Evolutionary conservation across 30 jellyfish, hydroid and myxozoan genomes (phyloP), one percentile per base, ranked within the genome.

Genomic region (Clytia hemisphaerica): DNA sequence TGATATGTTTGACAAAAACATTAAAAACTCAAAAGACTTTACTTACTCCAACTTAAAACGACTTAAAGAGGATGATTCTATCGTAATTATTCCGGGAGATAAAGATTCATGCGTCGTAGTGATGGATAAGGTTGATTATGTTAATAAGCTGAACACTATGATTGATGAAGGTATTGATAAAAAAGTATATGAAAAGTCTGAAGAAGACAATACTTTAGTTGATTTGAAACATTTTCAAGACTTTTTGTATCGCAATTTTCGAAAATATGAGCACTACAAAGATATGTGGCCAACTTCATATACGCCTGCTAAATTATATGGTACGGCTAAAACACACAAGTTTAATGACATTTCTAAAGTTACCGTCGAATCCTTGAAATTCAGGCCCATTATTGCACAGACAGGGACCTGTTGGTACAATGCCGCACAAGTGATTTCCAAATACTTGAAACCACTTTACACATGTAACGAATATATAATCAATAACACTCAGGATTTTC

Each of bases 261-360:
- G 31, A 31, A 22, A 58, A 22, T 4, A 26, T 22, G 72, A 58
- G 21, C 53, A 22, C 26, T 58, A 26, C 58, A 58, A 58, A 31
- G 18, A 58, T 22, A 50, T 50, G 7, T 50, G 21, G 19, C 64
- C 64, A 18, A n/a, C 64, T 18, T 50, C 64, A 50, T n/a, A 50
- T 50, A 50, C 64, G 6, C 64, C 64, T n/a, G 64, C 64, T 34
- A 25, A 58, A 58, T 31, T 58, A 58, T 58, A 58, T 31, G 72
- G 72, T 12, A 58, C 72, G 58, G 72, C 72, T 31, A 58, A 58
- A 58, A 58, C 72, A 22, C 72, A 58, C 58, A 58, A 58, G 31
- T 58, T 58, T 27, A 58, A 58, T 6, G 58, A 58, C 16, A 58
- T 58, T 58, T 26, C 58, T 22, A 58, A 58, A 22, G 58, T 58